Percentiles rank a stretch among this genome's conserved stretches.
Conservation (phyloP, 1,140 invertebrate species). For the Drosophila lini region DNA sequence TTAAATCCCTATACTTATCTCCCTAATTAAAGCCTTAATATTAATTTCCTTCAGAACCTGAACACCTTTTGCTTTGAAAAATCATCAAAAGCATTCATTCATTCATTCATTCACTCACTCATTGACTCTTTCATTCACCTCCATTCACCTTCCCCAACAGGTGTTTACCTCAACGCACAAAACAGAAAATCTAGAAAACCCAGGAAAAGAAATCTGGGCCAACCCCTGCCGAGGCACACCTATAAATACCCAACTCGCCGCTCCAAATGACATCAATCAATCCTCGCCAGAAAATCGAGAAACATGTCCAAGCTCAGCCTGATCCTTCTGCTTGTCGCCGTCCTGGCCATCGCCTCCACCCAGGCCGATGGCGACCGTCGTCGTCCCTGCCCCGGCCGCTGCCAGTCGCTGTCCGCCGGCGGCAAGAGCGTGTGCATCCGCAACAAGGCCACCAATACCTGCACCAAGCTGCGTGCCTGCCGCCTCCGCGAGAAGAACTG, state of each 20-base stretch:
- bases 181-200: not conserved
- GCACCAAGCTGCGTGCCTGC: slow-evolving; percentile 59
- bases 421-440: slow-evolving; percentile 45
- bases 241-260: slow-evolving; percentile 10
- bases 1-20: not conserved
- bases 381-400: slow-evolving; percentile 46
- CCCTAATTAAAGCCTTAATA: too few relatives aligned
- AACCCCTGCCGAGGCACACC: not conserved
- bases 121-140: not conserved
- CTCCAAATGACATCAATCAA: slow-evolving; percentile 9
- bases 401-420: slow-evolving; percentile 18
- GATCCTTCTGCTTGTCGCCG: slow-evolving; percentile 31
- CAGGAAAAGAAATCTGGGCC: not conserved
- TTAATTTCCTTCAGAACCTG: not conserved
- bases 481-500: slow-evolving; percentile 65
- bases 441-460: slow-evolving; percentile 40
- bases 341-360: slow-evolving; percentile 19
- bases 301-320: slow-evolving; percentile 63
- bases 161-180: not conserved
- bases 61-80: not conserved
- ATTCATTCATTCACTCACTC: not conserved
- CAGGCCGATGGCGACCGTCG: slow-evolving; percentile 34
- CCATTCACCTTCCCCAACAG: slow-evolving; percentile 9
- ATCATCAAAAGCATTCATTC: not conserved
- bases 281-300: not conserved